Percentiles rank a stretch among this genome's conserved stretches.
phyloP scores from a whole-genome alignment of 2,888 invertebrate genomes.

The Sinhomidia bicolor region DNA sequence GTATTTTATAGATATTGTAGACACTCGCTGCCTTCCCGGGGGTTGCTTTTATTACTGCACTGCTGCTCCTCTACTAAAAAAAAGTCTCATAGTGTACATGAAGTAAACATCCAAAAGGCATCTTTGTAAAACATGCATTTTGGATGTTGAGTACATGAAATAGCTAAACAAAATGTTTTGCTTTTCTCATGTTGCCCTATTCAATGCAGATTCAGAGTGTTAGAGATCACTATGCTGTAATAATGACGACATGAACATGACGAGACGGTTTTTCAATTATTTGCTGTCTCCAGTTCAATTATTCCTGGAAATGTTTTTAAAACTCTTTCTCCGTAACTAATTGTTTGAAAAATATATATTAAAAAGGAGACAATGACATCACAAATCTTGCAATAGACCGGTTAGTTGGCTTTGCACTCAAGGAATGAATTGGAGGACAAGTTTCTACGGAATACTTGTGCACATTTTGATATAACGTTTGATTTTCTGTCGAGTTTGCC shows the following conservation, averaged over 20 bases:
- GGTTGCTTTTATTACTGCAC: conserved; percentile 24
- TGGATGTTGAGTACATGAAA: not conserved
- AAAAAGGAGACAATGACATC: conserved; percentile 38
- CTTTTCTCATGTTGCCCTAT: conserved; percentile 53
- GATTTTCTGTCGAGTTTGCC: not conserved
- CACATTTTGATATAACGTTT: not conserved
- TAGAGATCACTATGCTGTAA: not conserved
- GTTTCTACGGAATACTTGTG: not conserved
- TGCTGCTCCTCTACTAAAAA: not conserved
- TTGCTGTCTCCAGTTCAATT: conserved; percentile 23
- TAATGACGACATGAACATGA: conserved; percentile 16
- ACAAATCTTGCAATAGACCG: conserved; percentile 24
- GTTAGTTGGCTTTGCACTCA: too few relatives aligned
- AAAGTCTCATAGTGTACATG: not conserved
- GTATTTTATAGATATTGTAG: conserved; percentile 6
- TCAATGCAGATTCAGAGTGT: not conserved
- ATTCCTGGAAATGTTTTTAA: conserved; percentile 46
- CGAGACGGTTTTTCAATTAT: conserved; percentile 39
- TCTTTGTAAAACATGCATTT: too few relatives aligned
- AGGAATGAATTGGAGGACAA: not conserved
- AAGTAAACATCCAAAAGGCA: not conserved
- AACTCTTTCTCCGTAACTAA: conserved; percentile 58
- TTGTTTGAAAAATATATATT: conserved; percentile 4
- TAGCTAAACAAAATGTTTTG: not conserved
- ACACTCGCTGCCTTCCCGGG: conserved; percentile 1